Percentiles rank a stretch among this genome's conserved stretches.
phyloP scores from a whole-genome alignment of 2,888 invertebrate genomes.

The Pachymerium ferrugineum region DNA sequence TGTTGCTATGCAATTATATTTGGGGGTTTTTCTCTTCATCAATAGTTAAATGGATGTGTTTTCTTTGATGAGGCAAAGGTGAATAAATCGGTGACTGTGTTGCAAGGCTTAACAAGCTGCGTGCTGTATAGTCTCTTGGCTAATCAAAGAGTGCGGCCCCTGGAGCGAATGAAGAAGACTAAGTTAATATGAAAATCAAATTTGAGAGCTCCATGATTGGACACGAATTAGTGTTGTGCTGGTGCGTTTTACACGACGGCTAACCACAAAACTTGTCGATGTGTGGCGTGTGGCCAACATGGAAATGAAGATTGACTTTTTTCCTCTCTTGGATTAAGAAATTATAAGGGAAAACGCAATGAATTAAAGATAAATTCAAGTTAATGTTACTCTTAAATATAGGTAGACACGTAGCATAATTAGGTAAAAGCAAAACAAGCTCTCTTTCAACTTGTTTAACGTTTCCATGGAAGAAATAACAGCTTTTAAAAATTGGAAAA shows the following conservation, averaged over 20 bases:
- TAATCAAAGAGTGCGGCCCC: constrained; percentile 18
- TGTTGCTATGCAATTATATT: constrained; percentile 2
- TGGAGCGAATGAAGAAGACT: neutral
- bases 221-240: constrained; percentile 3
- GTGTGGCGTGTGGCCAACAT: constrained; percentile 2
- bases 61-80: constrained; percentile 7
- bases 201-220: constrained; percentile 8
- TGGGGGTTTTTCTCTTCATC: neutral
- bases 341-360: neutral
- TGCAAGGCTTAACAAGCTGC: constrained; percentile 18
- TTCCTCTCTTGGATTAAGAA: neutral
- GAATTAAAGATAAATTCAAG: neutral
- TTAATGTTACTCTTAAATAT: neutral
- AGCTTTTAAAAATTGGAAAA: too few species aligned
- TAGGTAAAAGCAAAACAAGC: neutral
- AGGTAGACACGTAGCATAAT: neutral
- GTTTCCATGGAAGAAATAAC: constrained; percentile 15
- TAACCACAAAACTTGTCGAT: constrained; percentile 4
- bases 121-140: constrained; percentile 14
- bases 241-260: constrained; percentile 1
- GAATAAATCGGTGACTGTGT: neutral
- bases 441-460: neutral
- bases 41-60: neutral
- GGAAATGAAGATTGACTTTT: constrained; percentile 18
- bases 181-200: constrained; percentile 21